These are phyloP conservation scores for Acleris literana DNA, from an alignment of 2,888 invertebrate species.

Conservation along the genomic window DNA sequence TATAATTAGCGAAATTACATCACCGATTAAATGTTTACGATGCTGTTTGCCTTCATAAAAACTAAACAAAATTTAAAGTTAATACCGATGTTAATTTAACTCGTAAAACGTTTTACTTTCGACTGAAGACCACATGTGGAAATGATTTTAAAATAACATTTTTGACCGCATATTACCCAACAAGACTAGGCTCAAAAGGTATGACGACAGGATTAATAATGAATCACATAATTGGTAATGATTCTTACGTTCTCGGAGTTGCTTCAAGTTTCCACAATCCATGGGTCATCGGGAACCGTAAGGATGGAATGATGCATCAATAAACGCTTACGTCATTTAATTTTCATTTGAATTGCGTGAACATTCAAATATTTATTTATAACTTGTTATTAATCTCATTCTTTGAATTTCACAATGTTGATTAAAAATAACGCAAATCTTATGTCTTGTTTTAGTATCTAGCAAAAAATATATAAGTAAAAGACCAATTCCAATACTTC, in stretches of 20 bases:
- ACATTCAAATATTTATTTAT: not conserved
- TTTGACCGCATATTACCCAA: not conserved
- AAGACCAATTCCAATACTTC: no score
- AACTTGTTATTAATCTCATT: not conserved
- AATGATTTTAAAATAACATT: conserved; percentile 6
- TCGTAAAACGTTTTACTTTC: conserved; percentile 5
- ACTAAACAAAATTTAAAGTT: conserved; percentile 18
- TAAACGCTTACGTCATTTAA: not conserved
- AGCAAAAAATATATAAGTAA: no score
- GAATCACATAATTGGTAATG: conserved; percentile 12
- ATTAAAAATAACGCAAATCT: not conserved
- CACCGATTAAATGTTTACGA: conserved; percentile 35
- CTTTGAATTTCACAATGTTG: not conserved
- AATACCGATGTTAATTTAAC: conserved; percentile 22
- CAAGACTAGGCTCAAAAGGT: conserved; percentile 5
- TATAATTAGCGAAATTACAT: conserved; percentile 37
- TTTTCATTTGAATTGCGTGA: not conserved
- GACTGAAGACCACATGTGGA: not conserved
- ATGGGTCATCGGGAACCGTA: not conserved
- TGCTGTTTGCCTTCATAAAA: conserved; percentile 33
- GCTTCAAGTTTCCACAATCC: not conserved
- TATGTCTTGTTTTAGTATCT: not conserved
- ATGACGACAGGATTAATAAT: not conserved
- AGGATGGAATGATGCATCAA: not conserved
- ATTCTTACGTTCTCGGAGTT: conserved; percentile 3